phyloP scores from a whole-genome alignment of 2,888 invertebrate genomes.

The Epicampocera succincta region DNA sequence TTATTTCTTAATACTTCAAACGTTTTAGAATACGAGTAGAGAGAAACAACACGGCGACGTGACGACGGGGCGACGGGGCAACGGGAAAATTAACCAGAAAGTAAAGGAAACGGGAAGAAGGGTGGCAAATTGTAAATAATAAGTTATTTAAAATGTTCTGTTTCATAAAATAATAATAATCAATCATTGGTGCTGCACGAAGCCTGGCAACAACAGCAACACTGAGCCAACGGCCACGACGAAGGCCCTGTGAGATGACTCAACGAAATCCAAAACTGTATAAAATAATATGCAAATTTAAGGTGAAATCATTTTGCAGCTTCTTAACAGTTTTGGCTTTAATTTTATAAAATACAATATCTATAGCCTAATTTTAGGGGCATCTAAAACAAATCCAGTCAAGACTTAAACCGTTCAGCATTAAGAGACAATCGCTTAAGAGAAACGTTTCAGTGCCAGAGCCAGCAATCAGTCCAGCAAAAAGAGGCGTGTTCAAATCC shows the following conservation, averaged over 20 bases:
- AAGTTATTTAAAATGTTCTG: background rate
- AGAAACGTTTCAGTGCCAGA: conserved; percentile 32
- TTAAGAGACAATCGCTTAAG: conserved; percentile 10
- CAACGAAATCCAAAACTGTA: conserved; percentile 20
- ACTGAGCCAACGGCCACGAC: background rate
- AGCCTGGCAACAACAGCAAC: conserved; percentile 13
- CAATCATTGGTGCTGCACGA: conserved; percentile 46
- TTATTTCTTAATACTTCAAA: too few species aligned
- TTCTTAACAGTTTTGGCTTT: background rate
- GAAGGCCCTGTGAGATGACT: conserved; percentile 19
- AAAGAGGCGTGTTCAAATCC: conserved; percentile 30
- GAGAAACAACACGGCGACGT: conserved; percentile 4
- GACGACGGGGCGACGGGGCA: background rate
- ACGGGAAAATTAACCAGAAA: conserved; percentile 39
- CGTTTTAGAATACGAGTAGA: background rate
- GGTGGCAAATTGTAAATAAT: background rate
- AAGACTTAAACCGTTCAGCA: conserved; percentile 6
- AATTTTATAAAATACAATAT: background rate
- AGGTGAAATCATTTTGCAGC: background rate
- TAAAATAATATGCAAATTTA: conserved; percentile 4
- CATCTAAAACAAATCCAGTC: background rate
- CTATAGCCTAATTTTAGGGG: conserved; percentile 22
- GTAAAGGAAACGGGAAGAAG: background rate
- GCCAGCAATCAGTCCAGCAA: background rate
- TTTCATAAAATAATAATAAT: conserved; percentile 21